Evolutionary conservation across 2,888 invertebrate species (phyloP), one percentile per base, ranked within the genome.

Genomic region (Flabesymbios commensalis): DNA sequence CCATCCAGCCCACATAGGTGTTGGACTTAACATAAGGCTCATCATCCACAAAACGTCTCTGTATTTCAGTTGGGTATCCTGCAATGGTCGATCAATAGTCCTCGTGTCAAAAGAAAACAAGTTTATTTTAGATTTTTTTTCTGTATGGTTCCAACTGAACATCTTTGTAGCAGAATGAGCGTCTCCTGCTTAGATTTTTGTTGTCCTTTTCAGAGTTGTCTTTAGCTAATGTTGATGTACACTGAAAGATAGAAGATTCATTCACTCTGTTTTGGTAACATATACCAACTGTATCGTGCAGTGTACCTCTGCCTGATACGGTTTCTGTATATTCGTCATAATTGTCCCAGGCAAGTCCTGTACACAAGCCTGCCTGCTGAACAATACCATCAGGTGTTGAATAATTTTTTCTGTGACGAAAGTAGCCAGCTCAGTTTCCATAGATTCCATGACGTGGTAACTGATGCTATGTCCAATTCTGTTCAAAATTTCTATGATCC

Each of bases 271-370:
- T 19, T 39, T 67, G 67, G 39, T 60, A 67, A 33, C 64, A 65
- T 17, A 67, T 67, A 3, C 67, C 64, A 26, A 65, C 59, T 22
- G 65, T 66, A 53, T 64, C 59, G 33, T 66, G 68, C n/a, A 66
- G 52, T 3, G 59, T 68, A n/a, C 60, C 62, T 14, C 14, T 39
- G 4, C 68, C 65, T 28, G 63, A 61, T 22, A 68, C n/a, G n/a
- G 65, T 66, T 19, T 68, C 64, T 24, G 32, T 64, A 28, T 45
- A 56, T 33, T 66, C 60, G 42, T 66, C 68, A 51, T 60, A 68
- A 55, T 66, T 68, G 41, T 64, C 65, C 59, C 61, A 66, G 1
- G 68, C 65, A 7, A 59, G 7, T 10, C 57, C 49, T 3, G 59
- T 66, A n/a, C 26, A n/a, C 14, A 63, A 43, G 17, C 59, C 59